Conservation (phyloP, 1,140 invertebrate species). For the Pseudomyrmex flavicornis region DNA sequence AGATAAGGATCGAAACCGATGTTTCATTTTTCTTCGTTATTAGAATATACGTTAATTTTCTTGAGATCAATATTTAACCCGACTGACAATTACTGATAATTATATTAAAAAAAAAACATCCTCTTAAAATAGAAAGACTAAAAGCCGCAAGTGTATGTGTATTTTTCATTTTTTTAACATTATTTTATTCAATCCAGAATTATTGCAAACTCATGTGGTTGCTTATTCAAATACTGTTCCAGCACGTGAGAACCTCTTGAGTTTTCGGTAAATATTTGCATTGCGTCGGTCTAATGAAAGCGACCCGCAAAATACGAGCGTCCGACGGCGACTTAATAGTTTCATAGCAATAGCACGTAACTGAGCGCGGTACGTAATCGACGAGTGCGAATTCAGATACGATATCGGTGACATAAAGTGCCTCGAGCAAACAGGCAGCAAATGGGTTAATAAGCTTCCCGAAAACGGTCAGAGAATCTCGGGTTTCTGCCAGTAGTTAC, state of each 20-base stretch:
- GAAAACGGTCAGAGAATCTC: conserved; percentile 59
- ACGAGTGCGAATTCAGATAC: conserved; percentile 46
- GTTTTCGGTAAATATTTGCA: conserved; percentile 19
- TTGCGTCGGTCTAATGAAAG: conserved; percentile 25
- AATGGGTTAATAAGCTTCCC: conserved; percentile 73
- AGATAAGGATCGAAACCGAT: neutral
- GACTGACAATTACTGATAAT: conserved; percentile 23
- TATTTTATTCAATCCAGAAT: neutral
- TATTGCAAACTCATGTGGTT: neutral
- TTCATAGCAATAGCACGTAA: conserved; percentile 32
- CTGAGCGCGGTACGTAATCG: conserved; percentile 38
- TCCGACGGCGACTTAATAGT: conserved; percentile 31
- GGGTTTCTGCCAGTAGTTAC: conserved; percentile 15
- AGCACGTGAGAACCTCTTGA: neutral
- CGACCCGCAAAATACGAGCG: conserved; percentile 19
- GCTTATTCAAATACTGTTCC: too few species aligned
- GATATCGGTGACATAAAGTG: conserved; percentile 66
- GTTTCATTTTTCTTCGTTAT: conserved; percentile 42
- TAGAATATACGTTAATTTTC: neutral
- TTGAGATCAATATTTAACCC: neutral
- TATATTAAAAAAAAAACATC: neutral
- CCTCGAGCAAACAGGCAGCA: conserved; percentile 60
- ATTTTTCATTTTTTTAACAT: too few species aligned
- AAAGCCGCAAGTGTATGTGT: too few species aligned
- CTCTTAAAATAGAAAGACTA: neutral